Evolutionary conservation across 1,140 invertebrate species (phyloP), one percentile per base, ranked within the genome.

Genomic region (Procambarus clarkii): DNA sequence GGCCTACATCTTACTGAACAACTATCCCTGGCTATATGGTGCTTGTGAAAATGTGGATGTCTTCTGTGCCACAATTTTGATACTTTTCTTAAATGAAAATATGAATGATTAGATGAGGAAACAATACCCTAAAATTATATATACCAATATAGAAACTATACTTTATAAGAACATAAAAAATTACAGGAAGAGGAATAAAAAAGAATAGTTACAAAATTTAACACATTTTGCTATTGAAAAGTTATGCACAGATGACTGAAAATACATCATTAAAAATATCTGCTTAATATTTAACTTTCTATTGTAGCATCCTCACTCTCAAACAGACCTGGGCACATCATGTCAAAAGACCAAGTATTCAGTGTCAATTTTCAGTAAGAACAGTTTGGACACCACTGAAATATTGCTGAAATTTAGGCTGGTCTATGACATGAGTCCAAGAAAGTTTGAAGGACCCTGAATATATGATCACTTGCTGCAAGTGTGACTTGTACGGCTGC

Each of bases 301-400:
- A 89, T 46, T 92, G 92, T 92, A 92, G 92, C 92, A 92, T 92
- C 92, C 92, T 89, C 92, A 92, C 92, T 92, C 86, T 92, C 92
- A 92, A 90, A 81, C 92, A 86, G 77, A 85, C 76, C 92, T 84
- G 84, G 64, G 90, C 77, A 54, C 18, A 34, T 50, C 54, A 77
- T 46, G 45, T 45, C 60, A 81, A 50, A 82, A 34, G 15, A 78
- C 83, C 64, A 74, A 78, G 58, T 48, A 58, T 34, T 69, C 44
- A 79, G 83, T 80, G 82, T n/a, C 34, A 9, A 74, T 69, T 76
- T 44, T 58, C 64, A 50, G 74, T 13, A 74, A 86, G 54, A 74
- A 54, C 50, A 50, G 50, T 34, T 76, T 74, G 71, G 48, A 76
- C 64, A 74, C 46, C 71, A 69, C 11, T 74, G 71, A 86, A 71